A percentile compares a stretch with the other conserved stretches of the same genome.
Evolutionary conservation across 2,113 vertebrate species (phyloP).

Genomic region (Oriolus oriolus): DNA sequence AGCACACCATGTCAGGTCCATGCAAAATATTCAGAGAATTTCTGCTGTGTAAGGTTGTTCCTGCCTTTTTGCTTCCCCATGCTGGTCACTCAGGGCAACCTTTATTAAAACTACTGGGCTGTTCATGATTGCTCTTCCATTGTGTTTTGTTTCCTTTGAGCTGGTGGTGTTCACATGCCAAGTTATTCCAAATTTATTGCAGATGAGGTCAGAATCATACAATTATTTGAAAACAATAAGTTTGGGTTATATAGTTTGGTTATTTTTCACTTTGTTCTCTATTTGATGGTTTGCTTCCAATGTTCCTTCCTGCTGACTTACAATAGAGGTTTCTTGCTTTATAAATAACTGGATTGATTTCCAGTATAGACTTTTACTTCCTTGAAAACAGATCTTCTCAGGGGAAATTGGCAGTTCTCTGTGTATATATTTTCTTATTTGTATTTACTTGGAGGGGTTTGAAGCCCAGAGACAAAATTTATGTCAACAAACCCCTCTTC

Average conservation of each 20-base stretch:
- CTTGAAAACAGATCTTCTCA: neutral
- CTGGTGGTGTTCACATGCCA: neutral
- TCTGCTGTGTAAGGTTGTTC: neutral
- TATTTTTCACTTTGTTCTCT: neutral
- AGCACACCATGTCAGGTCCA: neutral
- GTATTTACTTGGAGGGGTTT: slow-evolving; percentile 20
- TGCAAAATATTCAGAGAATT: neutral
- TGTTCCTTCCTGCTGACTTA: neutral
- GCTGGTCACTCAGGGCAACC: neutral
- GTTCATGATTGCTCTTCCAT: neutral
- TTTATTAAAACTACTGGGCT: neutral
- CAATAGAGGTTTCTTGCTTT: slow-evolving; percentile 7
- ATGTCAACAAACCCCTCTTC: slow-evolving; percentile 39
- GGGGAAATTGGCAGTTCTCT: neutral
- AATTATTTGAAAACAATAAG: neutral
- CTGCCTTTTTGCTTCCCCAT: neutral
- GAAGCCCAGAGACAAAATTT: slow-evolving; percentile 40
- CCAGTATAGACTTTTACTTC: slow-evolving; percentile 7
- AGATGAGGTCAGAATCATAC: neutral
- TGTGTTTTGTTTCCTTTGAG: neutral
- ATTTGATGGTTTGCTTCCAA: neutral
- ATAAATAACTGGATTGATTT: slow-evolving; percentile 45
- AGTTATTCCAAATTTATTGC: neutral
- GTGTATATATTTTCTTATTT: slow-evolving; percentile 34
- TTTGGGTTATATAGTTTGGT: neutral